Base-by-base conservation (phyloP, 2,797 vertebrate genomes). In the Echeneis naucrates region DNA sequence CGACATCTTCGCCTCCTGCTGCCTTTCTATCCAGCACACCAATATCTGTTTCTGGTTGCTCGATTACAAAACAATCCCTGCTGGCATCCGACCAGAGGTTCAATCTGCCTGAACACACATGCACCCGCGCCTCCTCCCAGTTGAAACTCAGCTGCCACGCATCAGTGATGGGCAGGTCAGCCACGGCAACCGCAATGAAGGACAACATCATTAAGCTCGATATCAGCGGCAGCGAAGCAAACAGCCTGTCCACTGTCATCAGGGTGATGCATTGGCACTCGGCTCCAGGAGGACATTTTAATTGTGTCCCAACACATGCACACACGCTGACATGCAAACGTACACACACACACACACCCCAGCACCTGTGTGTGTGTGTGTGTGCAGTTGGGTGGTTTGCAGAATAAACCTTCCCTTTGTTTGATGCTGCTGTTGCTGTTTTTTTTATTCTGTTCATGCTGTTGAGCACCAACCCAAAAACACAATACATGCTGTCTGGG, bases 141-240 rank as follows among this genome's bases (percentile, higher is more conserved):
- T 58, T 69, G 65, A 82, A 86, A 76, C 33, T 57, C 80, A 54
- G 68, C 79, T 77, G 78, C 85, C 67, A 72, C 37, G 75, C 83
- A 75, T 86, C 84, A 60, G 78, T 81, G 84, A 84, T 72, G 75
- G 86, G 78, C 82, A 84, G 84, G 84, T 84, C 84, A 70, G 74
- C 69, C 56, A 14, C 67, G 0, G 86, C 75, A 78, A 55, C 75
- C 10, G 59, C 85, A 76, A 81, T 90, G 91, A 92, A 94, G 89
- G 90, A 93, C 91, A 88, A 84, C 88, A 92, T 92, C 88, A 91
- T 94, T 91, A 93, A 87, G 91, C 88, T 89, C 62, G 80, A 87
- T 90, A 90, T 91, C 89, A 85, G 81, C 64, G 16, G 64, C 65
- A 47, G 84, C 77, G 85, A 88, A 92, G 83, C 86, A 87, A 91